Conservation (phyloP, 2,888 invertebrate species). For the Ochlodes sylvanus region DNA sequence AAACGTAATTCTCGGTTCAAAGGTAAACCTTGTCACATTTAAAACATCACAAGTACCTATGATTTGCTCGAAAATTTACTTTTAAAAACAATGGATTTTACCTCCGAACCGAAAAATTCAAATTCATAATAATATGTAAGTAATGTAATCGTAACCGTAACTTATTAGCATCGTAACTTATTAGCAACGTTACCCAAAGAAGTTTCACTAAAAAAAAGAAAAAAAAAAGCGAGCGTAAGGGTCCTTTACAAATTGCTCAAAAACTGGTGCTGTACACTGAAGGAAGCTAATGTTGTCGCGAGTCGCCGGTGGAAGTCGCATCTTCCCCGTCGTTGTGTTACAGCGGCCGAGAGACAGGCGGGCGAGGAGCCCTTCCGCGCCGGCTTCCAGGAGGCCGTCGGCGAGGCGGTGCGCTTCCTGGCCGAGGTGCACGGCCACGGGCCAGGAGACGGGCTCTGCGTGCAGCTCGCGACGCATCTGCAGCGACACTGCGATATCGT, state of each 20-base stretch:
- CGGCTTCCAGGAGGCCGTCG: conserved; percentile 96
- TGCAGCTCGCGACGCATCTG: conserved; percentile 92
- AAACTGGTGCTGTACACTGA: conserved; percentile 48
- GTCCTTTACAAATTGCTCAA: conserved; percentile 38
- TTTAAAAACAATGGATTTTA: too few relatives aligned
- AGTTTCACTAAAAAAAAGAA: neutral
- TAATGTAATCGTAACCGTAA: too few relatives aligned
- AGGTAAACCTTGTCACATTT: too few relatives aligned
- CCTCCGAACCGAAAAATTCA: too few relatives aligned
- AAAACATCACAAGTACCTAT: too few relatives aligned
- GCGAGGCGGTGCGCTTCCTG: conserved; percentile 95
- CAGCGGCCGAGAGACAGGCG: conserved; percentile 68
- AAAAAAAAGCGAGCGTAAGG: conserved; percentile 35
- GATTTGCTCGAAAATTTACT: too few relatives aligned
- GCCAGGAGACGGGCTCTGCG: conserved; percentile 92
- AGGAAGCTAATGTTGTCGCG: conserved; percentile 65
- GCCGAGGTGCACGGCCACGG: conserved; percentile 93
- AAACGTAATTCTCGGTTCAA: too few relatives aligned
- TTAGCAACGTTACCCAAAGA: neutral
- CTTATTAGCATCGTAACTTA: too few relatives aligned
- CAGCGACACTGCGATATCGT: conserved; percentile 91
- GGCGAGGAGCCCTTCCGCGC: conserved; percentile 86
- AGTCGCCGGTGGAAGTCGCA: conserved; percentile 49
- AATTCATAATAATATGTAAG: too few relatives aligned
- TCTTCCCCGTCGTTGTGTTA: conserved; percentile 62